Conservation (phyloP, 2,888 invertebrate species). For the Orthosia cruda region DNA sequence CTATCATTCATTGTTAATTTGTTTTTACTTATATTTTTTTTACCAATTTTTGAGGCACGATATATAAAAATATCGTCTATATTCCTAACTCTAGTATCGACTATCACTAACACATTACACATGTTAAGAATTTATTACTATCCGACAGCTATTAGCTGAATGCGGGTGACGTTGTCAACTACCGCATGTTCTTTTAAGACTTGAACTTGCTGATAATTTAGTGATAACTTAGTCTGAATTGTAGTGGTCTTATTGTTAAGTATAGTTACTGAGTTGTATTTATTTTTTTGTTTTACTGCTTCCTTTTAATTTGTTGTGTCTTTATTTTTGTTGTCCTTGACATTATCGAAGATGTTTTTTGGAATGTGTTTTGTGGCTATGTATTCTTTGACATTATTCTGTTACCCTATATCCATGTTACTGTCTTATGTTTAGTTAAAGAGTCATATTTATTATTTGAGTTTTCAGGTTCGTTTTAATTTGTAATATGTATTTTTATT, state of each 20-base stretch:
- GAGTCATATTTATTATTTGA: too few relatives aligned
- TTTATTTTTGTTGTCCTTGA: neutral
- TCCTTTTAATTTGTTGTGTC: neutral
- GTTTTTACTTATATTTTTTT: too few relatives aligned
- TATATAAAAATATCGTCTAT: neutral
- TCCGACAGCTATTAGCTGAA: slow-evolving; percentile 33
- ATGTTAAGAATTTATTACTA: slow-evolving; percentile 48
- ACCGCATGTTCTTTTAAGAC: neutral
- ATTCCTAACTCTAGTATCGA: neutral
- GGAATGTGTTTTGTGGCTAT: neutral
- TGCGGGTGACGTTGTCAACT: slow-evolving; percentile 35
- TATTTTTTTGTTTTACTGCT: neutral
- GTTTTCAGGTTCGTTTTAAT: too few relatives aligned
- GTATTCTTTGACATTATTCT: neutral
- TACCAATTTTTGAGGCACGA: neutral
- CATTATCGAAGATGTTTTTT: too few relatives aligned
- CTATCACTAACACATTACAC: slow-evolving; percentile 38
- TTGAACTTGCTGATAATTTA: slow-evolving; percentile 39
- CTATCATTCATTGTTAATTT: too few relatives aligned
- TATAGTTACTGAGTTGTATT: neutral
- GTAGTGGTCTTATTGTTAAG: neutral
- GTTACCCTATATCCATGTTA: too few relatives aligned
- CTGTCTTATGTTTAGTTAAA: too few relatives aligned
- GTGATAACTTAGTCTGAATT: neutral
- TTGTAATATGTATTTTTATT: too few relatives aligned